phyloP scores from a whole-genome alignment of 2,113 vertebrate species.

The Rhodinocichla rosea region DNA sequence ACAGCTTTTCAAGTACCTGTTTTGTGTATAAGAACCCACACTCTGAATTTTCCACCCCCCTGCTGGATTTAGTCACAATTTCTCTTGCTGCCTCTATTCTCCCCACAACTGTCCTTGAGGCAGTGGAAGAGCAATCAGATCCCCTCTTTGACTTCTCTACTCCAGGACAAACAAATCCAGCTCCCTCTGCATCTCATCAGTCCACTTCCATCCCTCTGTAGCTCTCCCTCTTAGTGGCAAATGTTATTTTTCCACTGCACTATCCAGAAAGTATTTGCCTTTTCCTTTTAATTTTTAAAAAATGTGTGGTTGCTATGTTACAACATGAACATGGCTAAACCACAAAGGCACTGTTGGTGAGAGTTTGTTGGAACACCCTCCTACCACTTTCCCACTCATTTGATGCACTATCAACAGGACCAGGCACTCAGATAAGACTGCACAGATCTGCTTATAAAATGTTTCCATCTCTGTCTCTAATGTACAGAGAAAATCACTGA shows the following conservation, averaged over 20 bases:
- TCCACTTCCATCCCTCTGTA: background rate
- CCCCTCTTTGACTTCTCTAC: background rate
- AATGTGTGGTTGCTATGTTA: background rate
- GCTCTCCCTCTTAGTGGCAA: background rate
- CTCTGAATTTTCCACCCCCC: rapidly evolving
- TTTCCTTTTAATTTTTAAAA: background rate
- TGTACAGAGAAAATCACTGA: background rate
- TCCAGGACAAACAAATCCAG: background rate
- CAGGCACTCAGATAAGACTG: background rate
- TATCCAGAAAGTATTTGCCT: background rate
- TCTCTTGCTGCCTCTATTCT: background rate
- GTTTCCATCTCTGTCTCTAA: background rate
- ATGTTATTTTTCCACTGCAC: background rate
- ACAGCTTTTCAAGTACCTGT: background rate
- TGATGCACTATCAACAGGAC: background rate
- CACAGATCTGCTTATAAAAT: background rate
- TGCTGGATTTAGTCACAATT: background rate
- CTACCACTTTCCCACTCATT: background rate
- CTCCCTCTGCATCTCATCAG: background rate
- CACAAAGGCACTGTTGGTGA: background rate
- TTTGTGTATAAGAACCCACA: rapidly evolving
- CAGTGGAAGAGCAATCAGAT: background rate
- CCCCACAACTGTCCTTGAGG: background rate
- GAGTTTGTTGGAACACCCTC: background rate
- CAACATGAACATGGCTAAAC: background rate